Conservation (phyloP, 1,140 invertebrate species). For the Saccostrea cuccullata region DNA sequence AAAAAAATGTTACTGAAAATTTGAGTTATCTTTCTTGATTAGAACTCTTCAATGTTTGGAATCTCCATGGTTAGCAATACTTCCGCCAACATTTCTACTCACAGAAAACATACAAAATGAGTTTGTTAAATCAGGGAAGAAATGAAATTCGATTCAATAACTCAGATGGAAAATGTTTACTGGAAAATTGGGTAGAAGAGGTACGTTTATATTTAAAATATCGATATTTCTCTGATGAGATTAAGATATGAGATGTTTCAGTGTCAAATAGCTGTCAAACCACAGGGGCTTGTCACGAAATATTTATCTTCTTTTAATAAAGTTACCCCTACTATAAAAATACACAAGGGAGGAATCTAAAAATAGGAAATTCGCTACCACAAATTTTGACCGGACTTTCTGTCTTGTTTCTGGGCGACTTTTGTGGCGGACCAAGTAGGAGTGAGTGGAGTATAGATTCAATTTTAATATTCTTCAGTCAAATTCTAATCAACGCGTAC, state of each 20-base stretch:
- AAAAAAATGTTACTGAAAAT: background rate
- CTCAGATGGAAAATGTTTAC: slow-evolving; percentile 76
- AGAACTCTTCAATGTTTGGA: slow-evolving; percentile 44
- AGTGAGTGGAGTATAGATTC: too few species aligned
- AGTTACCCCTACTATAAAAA: too few species aligned
- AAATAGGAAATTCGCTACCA: too few species aligned
- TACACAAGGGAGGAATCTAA: too few species aligned
- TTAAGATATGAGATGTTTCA: background rate
- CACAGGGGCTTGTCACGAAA: too few species aligned
- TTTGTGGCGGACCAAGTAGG: too few species aligned
- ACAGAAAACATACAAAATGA: slow-evolving; percentile 60
- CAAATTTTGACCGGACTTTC: too few species aligned
- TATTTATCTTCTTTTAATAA: too few species aligned
- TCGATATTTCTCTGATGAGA: background rate
- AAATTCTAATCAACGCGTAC: too few species aligned
- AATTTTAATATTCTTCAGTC: too few species aligned
- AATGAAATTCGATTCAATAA: slow-evolving; percentile 76
- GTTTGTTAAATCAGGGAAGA: slow-evolving; percentile 72
- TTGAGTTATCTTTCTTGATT: slow-evolving; percentile 30
- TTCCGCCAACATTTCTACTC: slow-evolving; percentile 40
- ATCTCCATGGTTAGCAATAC: slow-evolving; percentile 55
- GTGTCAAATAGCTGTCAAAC: too few species aligned
- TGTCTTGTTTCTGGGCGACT: too few species aligned
- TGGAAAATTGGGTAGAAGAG: slow-evolving; percentile 76
- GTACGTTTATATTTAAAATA: slow-evolving; percentile 38